Evolutionary conservation across 2,888 invertebrate species (phyloP).

Genomic region (Pelosia muscerda): DNA sequence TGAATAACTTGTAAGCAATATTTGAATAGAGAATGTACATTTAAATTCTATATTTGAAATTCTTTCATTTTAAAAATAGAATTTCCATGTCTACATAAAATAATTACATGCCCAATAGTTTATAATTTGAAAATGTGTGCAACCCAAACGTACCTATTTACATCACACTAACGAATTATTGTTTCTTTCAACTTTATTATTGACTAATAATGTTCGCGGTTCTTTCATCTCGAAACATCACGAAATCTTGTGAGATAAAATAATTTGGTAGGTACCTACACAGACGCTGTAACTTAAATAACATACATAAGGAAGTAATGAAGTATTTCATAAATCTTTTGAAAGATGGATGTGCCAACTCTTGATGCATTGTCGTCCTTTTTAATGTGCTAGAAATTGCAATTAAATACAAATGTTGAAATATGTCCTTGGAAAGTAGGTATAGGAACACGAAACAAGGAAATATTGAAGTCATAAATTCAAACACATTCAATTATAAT

Average conservation of each 20-base stretch:
- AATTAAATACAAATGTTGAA: background rate
- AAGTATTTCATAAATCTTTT: constrained; percentile 20
- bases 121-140: background rate
- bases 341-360: background rate
- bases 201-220: background rate
- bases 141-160: background rate
- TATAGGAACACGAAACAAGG: background rate
- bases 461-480: background rate
- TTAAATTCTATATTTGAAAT: too few relatives aligned
- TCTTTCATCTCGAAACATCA: constrained; percentile 9
- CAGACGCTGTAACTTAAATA: constrained; percentile 7
- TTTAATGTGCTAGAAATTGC: background rate
- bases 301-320: constrained; percentile 20
- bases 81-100: too few relatives aligned
- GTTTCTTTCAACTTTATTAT: background rate
- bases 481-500: background rate
- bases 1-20: too few relatives aligned
- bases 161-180: background rate
- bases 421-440: background rate
- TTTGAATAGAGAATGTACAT: too few relatives aligned
- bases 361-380: background rate
- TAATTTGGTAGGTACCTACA: constrained; percentile 1
- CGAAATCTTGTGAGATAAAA: constrained; percentile 6
- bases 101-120: background rate
- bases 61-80: too few relatives aligned